Evolutionary conservation across 2,888 invertebrate species (phyloP).

Genomic region (Leptopilina syphax): DNA sequence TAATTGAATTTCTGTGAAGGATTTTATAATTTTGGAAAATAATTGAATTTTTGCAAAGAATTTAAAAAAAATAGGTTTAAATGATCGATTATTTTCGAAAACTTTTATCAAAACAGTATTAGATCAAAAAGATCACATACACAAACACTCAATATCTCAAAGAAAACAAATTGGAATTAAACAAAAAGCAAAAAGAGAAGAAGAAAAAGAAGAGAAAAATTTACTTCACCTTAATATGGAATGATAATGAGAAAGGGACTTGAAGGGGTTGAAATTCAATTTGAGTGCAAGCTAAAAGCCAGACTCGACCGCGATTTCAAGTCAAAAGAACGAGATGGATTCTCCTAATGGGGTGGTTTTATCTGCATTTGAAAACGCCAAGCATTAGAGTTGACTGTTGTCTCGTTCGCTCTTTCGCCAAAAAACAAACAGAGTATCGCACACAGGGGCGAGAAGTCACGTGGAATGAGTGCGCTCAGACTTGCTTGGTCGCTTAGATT

Average conservation of each 20-base stretch:
- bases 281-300: constrained; percentile 35
- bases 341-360: constrained; percentile 52
- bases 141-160: no score
- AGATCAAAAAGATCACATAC: no score
- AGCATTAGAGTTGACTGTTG: constrained; percentile 20
- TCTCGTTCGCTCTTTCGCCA: constrained; percentile 44
- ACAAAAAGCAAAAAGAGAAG: no score
- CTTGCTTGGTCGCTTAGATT: constrained; percentile 47
- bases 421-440: constrained; percentile 5
- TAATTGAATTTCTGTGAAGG: no score
- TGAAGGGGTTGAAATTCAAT: constrained; percentile 36
- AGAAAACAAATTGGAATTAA: no score
- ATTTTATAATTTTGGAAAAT: no score
- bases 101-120: no score
- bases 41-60: no score
- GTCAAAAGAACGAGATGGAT: constrained; percentile 47
- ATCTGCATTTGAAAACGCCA: constrained; percentile 31
- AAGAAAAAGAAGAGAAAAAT: not conserved
- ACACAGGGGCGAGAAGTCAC: constrained; percentile 55
- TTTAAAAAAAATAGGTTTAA: no score
- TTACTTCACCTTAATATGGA: not conserved
- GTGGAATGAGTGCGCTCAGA: constrained; percentile 56
- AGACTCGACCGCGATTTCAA: constrained; percentile 3
- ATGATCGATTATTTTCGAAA: no score
- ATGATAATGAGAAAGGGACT: not conserved